phyloP scores from a whole-genome alignment of 2,888 invertebrate species.

The Elgonia sp. region DNA sequence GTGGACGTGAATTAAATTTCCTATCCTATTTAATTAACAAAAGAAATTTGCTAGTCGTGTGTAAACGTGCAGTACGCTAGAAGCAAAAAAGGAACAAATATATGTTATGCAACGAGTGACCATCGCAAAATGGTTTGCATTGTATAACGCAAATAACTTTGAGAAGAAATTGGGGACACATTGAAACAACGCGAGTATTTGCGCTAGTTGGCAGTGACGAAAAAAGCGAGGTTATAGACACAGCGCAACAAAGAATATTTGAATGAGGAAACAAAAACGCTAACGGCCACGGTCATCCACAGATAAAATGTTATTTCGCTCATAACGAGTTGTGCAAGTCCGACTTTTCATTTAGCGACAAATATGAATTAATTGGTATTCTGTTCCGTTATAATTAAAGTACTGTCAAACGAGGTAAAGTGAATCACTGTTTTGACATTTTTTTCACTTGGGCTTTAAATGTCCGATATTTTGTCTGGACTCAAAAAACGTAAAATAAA shows the following conservation, averaged over 20 bases:
- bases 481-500: too few relatives aligned
- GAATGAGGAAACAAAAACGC: background rate
- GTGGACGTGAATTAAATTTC: too few relatives aligned
- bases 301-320: background rate
- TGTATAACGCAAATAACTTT: slow-evolving; percentile 54
- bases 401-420: slow-evolving; percentile 9
- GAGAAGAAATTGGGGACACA: slow-evolving; percentile 51
- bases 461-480: too few relatives aligned
- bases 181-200: slow-evolving; percentile 12
- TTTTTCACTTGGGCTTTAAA: background rate
- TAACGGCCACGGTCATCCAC: background rate
- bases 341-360: slow-evolving; percentile 7
- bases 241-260: background rate
- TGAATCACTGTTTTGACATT: background rate
- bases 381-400: slow-evolving; percentile 11
- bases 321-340: background rate
- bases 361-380: slow-evolving; percentile 22
- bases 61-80: background rate
- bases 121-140: slow-evolving; percentile 43
- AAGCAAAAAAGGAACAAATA: slow-evolving; percentile 6
- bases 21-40: too few relatives aligned
- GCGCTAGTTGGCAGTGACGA: slow-evolving; percentile 3
- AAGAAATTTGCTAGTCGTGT: background rate
- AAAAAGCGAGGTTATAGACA: slow-evolving; percentile 8
- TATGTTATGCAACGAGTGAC: slow-evolving; percentile 2